phyloP scores from a whole-genome alignment of 2,797 vertebrate species.

The Pipistrellus kuhlii region DNA sequence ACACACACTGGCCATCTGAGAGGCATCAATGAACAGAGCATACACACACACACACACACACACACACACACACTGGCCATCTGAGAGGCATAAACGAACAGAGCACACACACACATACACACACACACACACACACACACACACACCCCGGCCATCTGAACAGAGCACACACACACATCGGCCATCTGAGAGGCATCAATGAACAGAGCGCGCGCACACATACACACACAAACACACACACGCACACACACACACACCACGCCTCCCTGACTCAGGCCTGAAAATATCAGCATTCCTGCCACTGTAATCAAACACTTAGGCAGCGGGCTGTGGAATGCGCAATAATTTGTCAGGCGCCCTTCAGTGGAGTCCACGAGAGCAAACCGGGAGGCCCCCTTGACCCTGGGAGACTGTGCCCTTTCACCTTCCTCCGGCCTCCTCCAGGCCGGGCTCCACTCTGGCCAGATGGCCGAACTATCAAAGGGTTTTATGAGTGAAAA shows the following conservation, averaged over 20 bases:
- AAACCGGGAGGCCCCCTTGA: slow-evolving; percentile 94
- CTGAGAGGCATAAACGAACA: rapidly evolving
- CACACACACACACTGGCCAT: no score
- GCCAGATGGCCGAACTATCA: slow-evolving; percentile 99
- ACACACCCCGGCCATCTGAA: no score
- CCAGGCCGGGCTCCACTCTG: slow-evolving; percentile 95
- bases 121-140: no score
- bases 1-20: no score
- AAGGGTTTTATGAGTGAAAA: slow-evolving; percentile 99
- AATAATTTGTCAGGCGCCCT: slow-evolving; percentile 97
- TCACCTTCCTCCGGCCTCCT: slow-evolving; percentile 97
- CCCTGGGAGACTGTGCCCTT: slow-evolving; percentile 95
- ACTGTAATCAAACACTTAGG: slow-evolving; percentile 94
- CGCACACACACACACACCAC: no score
- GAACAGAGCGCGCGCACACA: no score
- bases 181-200: no score
- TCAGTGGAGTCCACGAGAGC: slow-evolving; percentile 95
- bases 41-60: no score
- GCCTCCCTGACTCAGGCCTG: slow-evolving; percentile 47
- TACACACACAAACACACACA: no score
- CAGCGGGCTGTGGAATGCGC: slow-evolving; percentile 92
- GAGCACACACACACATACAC: no score
- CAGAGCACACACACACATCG: no score
- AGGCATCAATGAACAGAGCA: no score
- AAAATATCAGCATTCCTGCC: slow-evolving; percentile 89